Base-by-base conservation (phyloP, 2,797 vertebrate genomes). In the Protosalanx chinensis region DNA sequence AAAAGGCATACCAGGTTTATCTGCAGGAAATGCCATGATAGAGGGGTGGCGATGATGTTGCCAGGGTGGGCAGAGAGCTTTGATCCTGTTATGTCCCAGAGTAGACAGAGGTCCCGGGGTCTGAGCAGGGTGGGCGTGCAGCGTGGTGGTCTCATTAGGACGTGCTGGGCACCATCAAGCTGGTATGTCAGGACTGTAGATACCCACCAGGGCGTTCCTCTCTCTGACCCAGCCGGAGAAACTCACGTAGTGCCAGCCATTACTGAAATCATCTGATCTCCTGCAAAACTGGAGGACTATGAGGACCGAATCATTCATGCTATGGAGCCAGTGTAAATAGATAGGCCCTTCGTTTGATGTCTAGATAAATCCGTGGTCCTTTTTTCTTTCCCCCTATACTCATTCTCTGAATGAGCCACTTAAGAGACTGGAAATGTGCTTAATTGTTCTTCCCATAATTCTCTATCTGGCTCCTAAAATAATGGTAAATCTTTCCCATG, bases 1-100 rank as follows among this genome's bases (percentile, higher is more conserved):
- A 76, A 51, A 64, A 70, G 58, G 71, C 87, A 90, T 89, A 75
- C 88, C 82, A 82, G 67, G 41, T 78, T 82, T 89, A 91, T 91
- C 89, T 82, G 77, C 79, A 90, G 88, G 88, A 90, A 91, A 89
- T 85, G 63, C 83, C 78, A 74, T 69, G 78, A 86, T 75, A 83
- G 59, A 64, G 67, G 73, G 58, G 76, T 74, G 58, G 73, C 67
- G 71, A 73, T 82, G 76, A 72, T 70, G 70, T 79, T 60, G 77
- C 83, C 66, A 68, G 70, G 79, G 20, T 72, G 71, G 76, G 73
- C 78, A 80, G 82, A 77, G 68, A 72, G 73, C 84, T 91, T 90
- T 89, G 84, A 88, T 90, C 80, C 67, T 69, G 53, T 67, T 58
- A 33, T 79, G 56, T 12, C 12, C 20, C 23, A 23, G 67, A 78